Conservation (phyloP, 2,797 vertebrate species). For the Chiroxiphia lanceolata region DNA sequence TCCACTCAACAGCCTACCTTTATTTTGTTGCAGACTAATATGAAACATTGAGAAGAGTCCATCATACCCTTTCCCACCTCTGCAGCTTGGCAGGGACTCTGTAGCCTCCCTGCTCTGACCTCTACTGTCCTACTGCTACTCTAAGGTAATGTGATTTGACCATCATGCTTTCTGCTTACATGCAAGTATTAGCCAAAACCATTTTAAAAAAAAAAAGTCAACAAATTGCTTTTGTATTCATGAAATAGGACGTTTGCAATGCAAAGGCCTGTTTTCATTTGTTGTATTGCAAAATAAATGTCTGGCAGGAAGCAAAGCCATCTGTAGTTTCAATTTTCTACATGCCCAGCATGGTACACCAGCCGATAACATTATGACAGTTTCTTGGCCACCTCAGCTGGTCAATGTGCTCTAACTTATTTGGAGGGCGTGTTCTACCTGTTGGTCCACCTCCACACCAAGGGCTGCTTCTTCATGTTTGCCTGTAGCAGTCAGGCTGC, state of each 20-base stretch:
- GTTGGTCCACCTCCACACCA: neutral
- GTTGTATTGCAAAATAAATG: neutral
- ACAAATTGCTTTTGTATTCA: neutral
- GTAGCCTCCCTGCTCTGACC: neutral
- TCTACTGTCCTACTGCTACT: neutral
- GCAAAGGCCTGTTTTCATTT: neutral
- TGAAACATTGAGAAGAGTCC: neutral
- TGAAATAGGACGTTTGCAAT: neutral
- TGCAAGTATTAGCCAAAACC: neutral
- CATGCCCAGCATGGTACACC: neutral
- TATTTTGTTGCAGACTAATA: neutral
- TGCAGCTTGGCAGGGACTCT: neutral
- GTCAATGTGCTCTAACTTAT: neutral
- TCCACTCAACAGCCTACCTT: neutral
- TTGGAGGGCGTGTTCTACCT: neutral
- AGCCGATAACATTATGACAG: neutral
- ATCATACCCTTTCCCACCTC: neutral
- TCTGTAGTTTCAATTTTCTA: conserved; percentile 12
- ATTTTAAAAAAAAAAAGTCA: neutral
- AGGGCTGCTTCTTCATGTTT: neutral
- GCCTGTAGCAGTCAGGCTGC: neutral
- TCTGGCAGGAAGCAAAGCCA: neutral
- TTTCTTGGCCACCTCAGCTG: neutral
- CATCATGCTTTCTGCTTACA: neutral
- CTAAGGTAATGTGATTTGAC: neutral